Percentiles rank a stretch among this genome's conserved stretches.
Evolutionary conservation across 2,888 invertebrate genomes (phyloP).

Genomic region (Calameuta filiformis): DNA sequence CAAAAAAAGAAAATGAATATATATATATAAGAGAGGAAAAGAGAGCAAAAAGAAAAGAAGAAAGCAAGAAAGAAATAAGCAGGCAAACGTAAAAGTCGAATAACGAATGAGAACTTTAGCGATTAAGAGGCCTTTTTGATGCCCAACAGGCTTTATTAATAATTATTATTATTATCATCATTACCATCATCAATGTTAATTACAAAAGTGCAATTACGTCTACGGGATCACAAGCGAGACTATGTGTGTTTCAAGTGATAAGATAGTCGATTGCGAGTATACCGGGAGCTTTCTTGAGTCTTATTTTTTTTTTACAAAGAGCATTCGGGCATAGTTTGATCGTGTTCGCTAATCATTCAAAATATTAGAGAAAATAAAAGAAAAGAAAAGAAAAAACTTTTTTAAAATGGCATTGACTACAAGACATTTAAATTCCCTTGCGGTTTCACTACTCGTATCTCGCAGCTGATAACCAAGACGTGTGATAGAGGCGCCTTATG

Average conservation of each 20-base stretch:
- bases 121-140: slow-evolving; percentile 43
- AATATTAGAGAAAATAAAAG: no score
- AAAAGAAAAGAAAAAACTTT: no score
- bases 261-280: slow-evolving; percentile 35
- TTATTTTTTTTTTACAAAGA: no score
- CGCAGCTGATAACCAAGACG: no score
- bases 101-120: slow-evolving; percentile 11
- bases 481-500: no score
- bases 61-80: neutral
- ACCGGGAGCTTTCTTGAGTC: no score
- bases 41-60: slow-evolving; percentile 24
- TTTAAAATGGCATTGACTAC: no score
- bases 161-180: no score
- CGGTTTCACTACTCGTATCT: no score
- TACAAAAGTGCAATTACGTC: slow-evolving; percentile 48
- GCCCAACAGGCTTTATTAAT: slow-evolving; percentile 22
- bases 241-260: slow-evolving; percentile 32
- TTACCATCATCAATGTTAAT: slow-evolving; percentile 21
- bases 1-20: neutral
- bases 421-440: no score
- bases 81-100: slow-evolving; percentile 13
- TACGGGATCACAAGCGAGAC: slow-evolving; percentile 57
- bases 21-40: neutral
- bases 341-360: no score
- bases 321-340: no score